A percentile compares a stretch with the other conserved stretches of the same genome.
Conservation (phyloP, 2,797 vertebrate species). For the Smutsia gigantea region DNA sequence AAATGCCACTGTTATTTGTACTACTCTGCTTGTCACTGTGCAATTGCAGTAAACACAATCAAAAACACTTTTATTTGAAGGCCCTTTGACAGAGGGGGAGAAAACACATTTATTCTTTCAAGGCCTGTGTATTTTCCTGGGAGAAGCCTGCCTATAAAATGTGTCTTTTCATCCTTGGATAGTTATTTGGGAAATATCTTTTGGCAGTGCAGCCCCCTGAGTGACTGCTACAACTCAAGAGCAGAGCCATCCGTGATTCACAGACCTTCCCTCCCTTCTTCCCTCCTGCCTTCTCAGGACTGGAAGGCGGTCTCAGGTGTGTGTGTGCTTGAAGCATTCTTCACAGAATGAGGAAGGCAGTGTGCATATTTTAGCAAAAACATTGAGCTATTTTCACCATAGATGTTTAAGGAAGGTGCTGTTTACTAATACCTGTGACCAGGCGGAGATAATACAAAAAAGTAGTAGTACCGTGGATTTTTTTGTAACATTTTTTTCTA, state of each 20-base stretch:
- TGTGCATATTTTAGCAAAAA: not conserved
- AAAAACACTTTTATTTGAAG: constrained; percentile 76
- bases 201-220: not conserved
- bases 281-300: not conserved
- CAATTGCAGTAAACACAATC: constrained; percentile 36
- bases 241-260: not conserved
- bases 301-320: not conserved
- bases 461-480: not conserved
- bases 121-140: constrained; percentile 70
- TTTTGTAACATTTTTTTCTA: not conserved
- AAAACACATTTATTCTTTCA: constrained; percentile 76
- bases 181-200: constrained; percentile 59
- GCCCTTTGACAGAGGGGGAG: constrained; percentile 64
- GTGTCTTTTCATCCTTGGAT: constrained; percentile 73
- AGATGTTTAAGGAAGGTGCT: not conserved
- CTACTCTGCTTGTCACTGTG: constrained; percentile 54
- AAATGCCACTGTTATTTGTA: constrained; percentile 47
- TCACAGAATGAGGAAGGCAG: not conserved
- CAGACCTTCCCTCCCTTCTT: not conserved
- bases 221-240: constrained; percentile 50
- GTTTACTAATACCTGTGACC: constrained; percentile 7
- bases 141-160: constrained; percentile 66
- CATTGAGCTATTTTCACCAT: not conserved
- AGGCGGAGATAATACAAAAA: not conserved
- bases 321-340: not conserved